These are phyloP conservation scores for Zeus faber DNA, from an alignment of 2,113 vertebrate genomes.

Conservation along the genomic window DNA sequence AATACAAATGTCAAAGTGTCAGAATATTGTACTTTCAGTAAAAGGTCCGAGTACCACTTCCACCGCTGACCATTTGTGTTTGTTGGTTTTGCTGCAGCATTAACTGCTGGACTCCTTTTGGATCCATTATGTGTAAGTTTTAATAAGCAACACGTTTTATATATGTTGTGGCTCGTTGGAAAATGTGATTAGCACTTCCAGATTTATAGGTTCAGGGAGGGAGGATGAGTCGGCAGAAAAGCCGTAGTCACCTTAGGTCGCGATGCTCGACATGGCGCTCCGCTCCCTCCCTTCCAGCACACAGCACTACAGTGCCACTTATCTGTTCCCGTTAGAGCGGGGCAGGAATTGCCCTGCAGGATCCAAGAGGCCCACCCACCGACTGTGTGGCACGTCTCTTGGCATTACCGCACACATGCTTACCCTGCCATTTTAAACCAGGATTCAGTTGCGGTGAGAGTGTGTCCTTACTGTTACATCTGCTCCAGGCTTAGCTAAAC, in stretches of 20 bases:
- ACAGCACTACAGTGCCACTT: slow-evolving; percentile 63
- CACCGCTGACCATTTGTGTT: no score
- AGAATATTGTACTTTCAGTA: no score
- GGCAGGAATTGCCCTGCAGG: slow-evolving; percentile 67
- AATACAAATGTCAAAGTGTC: no score
- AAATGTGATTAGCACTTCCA: no score
- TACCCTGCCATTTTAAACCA: slow-evolving; percentile 47
- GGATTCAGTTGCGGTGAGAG: slow-evolving; percentile 35
- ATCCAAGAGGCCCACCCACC: slow-evolving; percentile 63
- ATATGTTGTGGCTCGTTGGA: no score
- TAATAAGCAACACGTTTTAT: no score
- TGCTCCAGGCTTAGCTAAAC: slow-evolving; percentile 30
- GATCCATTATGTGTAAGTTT: no score
- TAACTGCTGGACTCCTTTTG: no score
- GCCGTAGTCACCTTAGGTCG: slow-evolving; percentile 28
- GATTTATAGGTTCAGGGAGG: slow-evolving; percentile 13
- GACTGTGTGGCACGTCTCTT: slow-evolving; percentile 54
- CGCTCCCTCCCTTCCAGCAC: slow-evolving; percentile 32
- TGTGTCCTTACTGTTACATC: slow-evolving; percentile 46
- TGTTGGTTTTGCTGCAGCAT: no score
- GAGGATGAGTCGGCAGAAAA: slow-evolving; percentile 45
- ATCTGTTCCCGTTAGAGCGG: slow-evolving; percentile 65
- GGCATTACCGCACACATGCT: slow-evolving; percentile 47
- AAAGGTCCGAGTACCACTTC: no score
- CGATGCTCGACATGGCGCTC: slow-evolving; percentile 24